These are phyloP conservation scores for Cichladusa arquata DNA, from an alignment of 2,113 vertebrate genomes.

Conservation along the genomic window DNA sequence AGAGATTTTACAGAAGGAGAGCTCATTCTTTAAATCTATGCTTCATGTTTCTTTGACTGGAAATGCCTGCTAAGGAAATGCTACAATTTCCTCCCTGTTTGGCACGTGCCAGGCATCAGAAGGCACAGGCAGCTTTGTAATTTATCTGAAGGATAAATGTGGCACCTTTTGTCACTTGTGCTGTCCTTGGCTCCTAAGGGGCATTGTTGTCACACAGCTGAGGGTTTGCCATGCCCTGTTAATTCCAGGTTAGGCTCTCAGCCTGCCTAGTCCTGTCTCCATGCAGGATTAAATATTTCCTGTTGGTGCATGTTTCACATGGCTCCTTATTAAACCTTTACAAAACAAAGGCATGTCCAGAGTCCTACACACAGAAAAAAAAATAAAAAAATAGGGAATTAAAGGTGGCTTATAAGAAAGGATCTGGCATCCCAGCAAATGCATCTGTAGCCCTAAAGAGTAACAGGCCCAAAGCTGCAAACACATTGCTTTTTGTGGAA, in stretches of 20 bases:
- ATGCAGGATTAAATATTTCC: neutral
- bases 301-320: neutral
- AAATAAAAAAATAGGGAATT: neutral
- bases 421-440: neutral
- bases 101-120: neutral
- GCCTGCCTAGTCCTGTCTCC: neutral
- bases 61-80: neutral
- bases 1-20: neutral
- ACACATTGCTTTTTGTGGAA: neutral
- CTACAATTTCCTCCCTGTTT: neutral
- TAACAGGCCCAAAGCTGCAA: slow-evolving; percentile 25
- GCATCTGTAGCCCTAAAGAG: neutral
- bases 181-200: neutral
- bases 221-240: neutral
- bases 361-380: neutral
- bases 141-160: neutral
- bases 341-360: neutral
- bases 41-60: neutral
- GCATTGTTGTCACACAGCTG: neutral
- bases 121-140: neutral
- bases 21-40: neutral
- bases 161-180: neutral
- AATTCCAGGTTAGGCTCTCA: neutral
- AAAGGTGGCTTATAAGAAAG: neutral
- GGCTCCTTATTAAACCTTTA: neutral